Evolutionary conservation across 1,140 invertebrate genomes (phyloP).

Genomic region (Drosophila leontia): DNA sequence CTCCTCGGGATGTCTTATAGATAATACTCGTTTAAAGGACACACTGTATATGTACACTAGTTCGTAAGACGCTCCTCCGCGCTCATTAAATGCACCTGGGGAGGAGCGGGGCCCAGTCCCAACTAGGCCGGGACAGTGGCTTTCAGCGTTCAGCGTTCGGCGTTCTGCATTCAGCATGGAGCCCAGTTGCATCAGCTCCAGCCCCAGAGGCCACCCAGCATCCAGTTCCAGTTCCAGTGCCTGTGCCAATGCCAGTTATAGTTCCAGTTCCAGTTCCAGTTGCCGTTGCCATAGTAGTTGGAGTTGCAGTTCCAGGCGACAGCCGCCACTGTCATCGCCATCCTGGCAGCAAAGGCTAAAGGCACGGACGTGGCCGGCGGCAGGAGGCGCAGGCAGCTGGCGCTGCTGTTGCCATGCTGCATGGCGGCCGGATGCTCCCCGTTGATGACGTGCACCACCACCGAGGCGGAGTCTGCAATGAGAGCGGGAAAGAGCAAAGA

Average conservation of each 20-base stretch:
- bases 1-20: slow-evolving; percentile 59
- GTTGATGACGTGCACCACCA: slow-evolving; percentile 88
- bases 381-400: slow-evolving; percentile 68
- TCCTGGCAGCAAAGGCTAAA: slow-evolving; percentile 64
- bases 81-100: slow-evolving; percentile 71
- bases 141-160: slow-evolving; percentile 32
- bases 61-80: slow-evolving; percentile 57
- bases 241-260: slow-evolving; percentile 45
- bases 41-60: slow-evolving; percentile 74
- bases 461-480: slow-evolving; percentile 87
- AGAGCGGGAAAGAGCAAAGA: neutral
- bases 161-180: slow-evolving; percentile 1
- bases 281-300: slow-evolving; percentile 28
- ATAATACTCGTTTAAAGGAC: slow-evolving; percentile 78
- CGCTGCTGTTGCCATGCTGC: slow-evolving; percentile 88
- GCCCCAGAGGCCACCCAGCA: slow-evolving; percentile 26
- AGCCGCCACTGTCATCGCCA: slow-evolving; percentile 58
- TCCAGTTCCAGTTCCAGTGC: slow-evolving; percentile 37
- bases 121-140: slow-evolving; percentile 71
- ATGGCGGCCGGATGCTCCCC: slow-evolving; percentile 91
- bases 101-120: slow-evolving; percentile 53
- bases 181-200: slow-evolving; percentile 60
- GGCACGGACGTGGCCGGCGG: slow-evolving; percentile 61
- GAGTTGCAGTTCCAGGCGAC: slow-evolving; percentile 70
- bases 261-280: slow-evolving; percentile 55